A percentile compares a stretch with the other conserved stretches of the same genome.
These are phyloP conservation scores for Callipepla californica DNA, from an alignment of 2,113 vertebrate genomes.

Conservation along the genomic window DNA sequence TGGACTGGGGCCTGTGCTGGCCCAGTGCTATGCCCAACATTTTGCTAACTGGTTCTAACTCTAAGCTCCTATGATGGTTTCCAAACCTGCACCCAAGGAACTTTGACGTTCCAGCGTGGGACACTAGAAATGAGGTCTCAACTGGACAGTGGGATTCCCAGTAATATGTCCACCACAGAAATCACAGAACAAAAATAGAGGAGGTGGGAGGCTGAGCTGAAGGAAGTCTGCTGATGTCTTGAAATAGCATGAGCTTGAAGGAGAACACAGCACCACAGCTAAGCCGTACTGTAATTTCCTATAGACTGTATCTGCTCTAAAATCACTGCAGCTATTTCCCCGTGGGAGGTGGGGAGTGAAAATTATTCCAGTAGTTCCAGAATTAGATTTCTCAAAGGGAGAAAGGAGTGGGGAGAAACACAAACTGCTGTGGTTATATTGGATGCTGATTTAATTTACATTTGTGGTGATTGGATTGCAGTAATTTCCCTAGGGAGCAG, in stretches of 20 bases:
- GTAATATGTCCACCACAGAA: not conserved
- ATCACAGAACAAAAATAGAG: not conserved
- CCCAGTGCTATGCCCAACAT: no score
- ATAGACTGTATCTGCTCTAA: not conserved
- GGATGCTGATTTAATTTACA: constrained; percentile 65
- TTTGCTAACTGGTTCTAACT: not conserved
- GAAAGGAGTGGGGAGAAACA: constrained; percentile 36
- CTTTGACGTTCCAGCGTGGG: not conserved
- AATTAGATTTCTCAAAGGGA: constrained; percentile 58
- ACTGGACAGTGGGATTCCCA: rapidly evolving
- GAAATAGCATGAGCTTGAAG: not conserved
- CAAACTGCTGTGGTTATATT: constrained; percentile 20
- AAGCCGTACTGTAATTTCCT: not conserved
- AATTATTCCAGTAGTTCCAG: constrained; percentile 48
- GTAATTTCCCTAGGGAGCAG: constrained; percentile 54
- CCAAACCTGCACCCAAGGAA: not conserved
- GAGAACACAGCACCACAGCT: not conserved
- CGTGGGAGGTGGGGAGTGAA: not conserved
- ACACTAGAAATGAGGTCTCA: not conserved
- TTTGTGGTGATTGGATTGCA: constrained; percentile 59
- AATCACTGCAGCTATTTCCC: constrained; percentile 11
- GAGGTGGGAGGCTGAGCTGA: not conserved
- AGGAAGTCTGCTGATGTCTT: not conserved
- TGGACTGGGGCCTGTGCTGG: not conserved
- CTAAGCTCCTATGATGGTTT: not conserved